Percentiles rank a stretch among this genome's conserved stretches.
phyloP scores from a whole-genome alignment of 2,888 invertebrate genomes.

The Psylliodes chrysocephalus region DNA sequence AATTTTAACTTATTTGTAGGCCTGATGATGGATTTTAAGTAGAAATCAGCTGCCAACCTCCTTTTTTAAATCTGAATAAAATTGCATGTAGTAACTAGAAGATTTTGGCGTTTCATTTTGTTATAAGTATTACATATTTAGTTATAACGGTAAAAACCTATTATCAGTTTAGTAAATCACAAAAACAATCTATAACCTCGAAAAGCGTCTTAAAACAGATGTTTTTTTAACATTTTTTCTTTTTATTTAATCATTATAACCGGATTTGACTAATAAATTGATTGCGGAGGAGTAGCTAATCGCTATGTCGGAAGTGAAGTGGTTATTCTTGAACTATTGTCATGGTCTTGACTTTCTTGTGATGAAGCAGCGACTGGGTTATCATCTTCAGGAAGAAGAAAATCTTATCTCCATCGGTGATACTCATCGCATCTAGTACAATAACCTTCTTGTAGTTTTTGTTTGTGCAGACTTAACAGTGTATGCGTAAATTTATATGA shows the following conservation, averaged over 20 bases:
- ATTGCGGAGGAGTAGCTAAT: slow-evolving; percentile 24
- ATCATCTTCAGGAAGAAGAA: slow-evolving; percentile 18
- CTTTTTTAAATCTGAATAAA: too few species aligned
- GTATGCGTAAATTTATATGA: slow-evolving; percentile 2
- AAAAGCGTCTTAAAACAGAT: background rate
- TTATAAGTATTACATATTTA: too few species aligned
- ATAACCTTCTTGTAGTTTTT: slow-evolving; percentile 1
- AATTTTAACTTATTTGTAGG: too few species aligned
- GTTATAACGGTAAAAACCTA: too few species aligned
- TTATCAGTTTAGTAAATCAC: too few species aligned
- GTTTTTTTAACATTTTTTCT: slow-evolving; percentile 10
- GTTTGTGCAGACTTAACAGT: background rate
- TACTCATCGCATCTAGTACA: slow-evolving; percentile 7
- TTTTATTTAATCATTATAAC: background rate
- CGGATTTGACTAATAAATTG: slow-evolving; percentile 24
- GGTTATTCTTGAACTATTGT: slow-evolving; percentile 31
- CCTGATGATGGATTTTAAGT: too few species aligned
- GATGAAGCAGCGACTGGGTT: background rate
- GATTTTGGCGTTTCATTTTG: too few species aligned
- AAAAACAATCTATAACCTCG: background rate
- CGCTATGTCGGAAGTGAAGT: slow-evolving; percentile 24
- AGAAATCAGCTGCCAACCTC: too few species aligned
- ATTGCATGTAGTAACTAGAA: too few species aligned
- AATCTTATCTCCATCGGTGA: background rate
- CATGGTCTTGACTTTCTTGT: slow-evolving; percentile 20